Conservation (phyloP, 2,797 vertebrate species). For the Furcifer pardalis region DNA sequence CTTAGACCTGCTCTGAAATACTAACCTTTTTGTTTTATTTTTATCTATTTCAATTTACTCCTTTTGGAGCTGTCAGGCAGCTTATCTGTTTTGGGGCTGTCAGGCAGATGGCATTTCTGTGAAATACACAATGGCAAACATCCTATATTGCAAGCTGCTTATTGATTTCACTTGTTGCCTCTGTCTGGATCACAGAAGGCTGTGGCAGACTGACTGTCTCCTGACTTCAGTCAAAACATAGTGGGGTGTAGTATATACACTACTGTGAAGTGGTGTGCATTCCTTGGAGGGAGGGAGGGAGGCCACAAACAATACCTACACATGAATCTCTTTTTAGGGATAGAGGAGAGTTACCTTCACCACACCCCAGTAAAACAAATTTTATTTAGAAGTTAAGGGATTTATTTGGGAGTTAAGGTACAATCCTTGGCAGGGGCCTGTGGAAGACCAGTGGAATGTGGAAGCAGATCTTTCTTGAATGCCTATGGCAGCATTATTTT, state of each 20-base stretch:
- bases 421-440: too few species aligned
- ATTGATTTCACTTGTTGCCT: constrained; percentile 39
- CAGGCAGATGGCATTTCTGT: constrained; percentile 44
- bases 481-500: constrained; percentile 42
- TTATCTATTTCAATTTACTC: constrained; percentile 53
- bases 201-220: constrained; percentile 25
- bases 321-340: too few species aligned
- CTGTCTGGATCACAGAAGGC: constrained; percentile 47
- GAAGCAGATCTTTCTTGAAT: too few species aligned
- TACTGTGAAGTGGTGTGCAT: background rate
- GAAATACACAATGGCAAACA: constrained; percentile 48
- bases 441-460: too few species aligned
- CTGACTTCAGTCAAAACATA: constrained; percentile 44
- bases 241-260: constrained; percentile 52
- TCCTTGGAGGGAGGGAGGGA: too few species aligned
- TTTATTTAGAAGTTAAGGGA: too few species aligned
- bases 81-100: constrained; percentile 56
- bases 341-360: too few species aligned
- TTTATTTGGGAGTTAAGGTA: too few species aligned
- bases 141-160: constrained; percentile 33
- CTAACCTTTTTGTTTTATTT: constrained; percentile 51
- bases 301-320: too few species aligned
- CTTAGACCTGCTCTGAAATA: constrained; percentile 29
- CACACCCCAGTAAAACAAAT: too few species aligned
- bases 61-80: constrained; percentile 56